A percentile compares a stretch with the other conserved stretches of the same genome.
These are phyloP conservation scores for Pentalonia nigronervosa DNA, from an alignment of 1,140 invertebrate genomes.

Conservation along the genomic window DNA sequence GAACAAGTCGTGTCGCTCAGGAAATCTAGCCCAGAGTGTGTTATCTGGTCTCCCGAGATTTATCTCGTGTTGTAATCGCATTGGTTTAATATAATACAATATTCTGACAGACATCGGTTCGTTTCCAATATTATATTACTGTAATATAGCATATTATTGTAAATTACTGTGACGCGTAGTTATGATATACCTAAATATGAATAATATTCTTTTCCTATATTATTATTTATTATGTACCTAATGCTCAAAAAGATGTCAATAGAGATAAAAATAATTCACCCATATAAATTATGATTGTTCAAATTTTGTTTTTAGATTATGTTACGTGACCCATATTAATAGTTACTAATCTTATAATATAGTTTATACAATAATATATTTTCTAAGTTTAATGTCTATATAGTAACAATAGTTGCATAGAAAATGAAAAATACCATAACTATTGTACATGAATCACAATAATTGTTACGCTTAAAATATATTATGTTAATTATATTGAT, in stretches of 20 bases:
- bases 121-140: slow-evolving; percentile 2
- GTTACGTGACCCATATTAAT: neutral
- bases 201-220: neutral
- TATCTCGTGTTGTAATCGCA: neutral
- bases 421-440: neutral
- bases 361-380: no score
- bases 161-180: neutral
- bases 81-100: slow-evolving; percentile 17
- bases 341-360: no score
- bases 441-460: no score
- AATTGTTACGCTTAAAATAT: neutral
- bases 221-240: neutral
- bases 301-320: neutral
- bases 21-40: slow-evolving; percentile 39
- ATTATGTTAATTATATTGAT: neutral
- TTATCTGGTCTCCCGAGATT: slow-evolving; percentile 34
- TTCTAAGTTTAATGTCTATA: neutral
- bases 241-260: neutral
- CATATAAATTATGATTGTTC: neutral
- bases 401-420: neutral
- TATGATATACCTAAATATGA: neutral
- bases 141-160: neutral
- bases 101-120: neutral
- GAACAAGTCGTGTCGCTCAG: slow-evolving; percentile 48
- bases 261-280: neutral